Base-by-base conservation (phyloP, 2,113 vertebrate species). In the Bagarius yarrelli region DNA sequence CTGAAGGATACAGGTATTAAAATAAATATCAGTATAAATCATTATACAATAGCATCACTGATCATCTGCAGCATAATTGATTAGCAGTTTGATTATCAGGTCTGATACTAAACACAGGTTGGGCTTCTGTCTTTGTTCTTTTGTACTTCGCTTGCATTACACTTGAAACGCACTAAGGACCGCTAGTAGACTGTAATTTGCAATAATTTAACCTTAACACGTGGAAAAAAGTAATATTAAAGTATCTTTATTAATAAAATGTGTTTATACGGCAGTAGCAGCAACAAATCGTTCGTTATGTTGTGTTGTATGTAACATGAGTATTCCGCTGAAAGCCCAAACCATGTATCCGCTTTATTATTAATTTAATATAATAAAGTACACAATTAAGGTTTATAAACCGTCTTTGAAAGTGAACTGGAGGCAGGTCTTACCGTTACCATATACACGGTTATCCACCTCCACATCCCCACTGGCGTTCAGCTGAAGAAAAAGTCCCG, bases 401-500 rank as follows among this genome's bases (percentile, higher is more conserved):
- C 5, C 9, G 5, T 47, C 27, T 23, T 70, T 25, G 0, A 11
- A 69, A 25, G 14, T 47, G 8, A 16, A 50, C 40, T 4, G 8
- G 44, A 3, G 15, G 27, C n/a, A 30, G 16, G 1, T 27, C 93
- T 92, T 90, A 95, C 95, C 95, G 86, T 95, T 94, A 88, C 94
- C 94, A 82, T 92, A 91, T 84, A 94, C 81, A 80, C 89, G 93
- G 84, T 94, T 93, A 85, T 95, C 93, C 92, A 93, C 92, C 82
- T 94, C 92, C 44, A 86, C 86, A 73, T 92, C 86, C 85, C 87
- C 91, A 73, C 85, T 90, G 52, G 91, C 91, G 87, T 91, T 94
- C 91, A 96, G 92, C 93, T 96, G 95, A 88, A 96, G 83, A 90
- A 93, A 95, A 94, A 97, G 93, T 94, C 95, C 96, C 88, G 93